Percentiles rank a stretch among this genome's conserved stretches.
phyloP scores from a whole-genome alignment of 2,797 vertebrate genomes.

The Scarus forsteni region DNA sequence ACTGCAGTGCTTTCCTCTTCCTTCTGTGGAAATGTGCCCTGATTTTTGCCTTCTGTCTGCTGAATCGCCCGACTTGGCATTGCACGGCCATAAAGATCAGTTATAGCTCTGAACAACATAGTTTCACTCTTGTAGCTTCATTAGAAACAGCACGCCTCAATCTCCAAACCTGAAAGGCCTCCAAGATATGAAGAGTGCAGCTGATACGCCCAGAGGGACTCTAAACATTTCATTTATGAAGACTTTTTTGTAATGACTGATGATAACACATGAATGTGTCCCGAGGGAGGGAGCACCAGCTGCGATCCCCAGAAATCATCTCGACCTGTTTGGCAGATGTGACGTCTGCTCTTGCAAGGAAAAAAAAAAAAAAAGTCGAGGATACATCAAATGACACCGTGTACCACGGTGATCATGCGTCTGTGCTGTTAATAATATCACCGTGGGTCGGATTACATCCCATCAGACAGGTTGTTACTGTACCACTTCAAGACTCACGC shows the following conservation, averaged over 20 bases:
- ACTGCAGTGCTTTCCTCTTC: slow-evolving; percentile 31
- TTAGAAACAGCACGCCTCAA: slow-evolving; percentile 33
- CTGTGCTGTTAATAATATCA: slow-evolving; percentile 41
- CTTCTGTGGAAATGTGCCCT: slow-evolving; percentile 37
- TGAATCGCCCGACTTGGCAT: slow-evolving; percentile 49
- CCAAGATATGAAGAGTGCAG: slow-evolving; percentile 18
- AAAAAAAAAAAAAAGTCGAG: background rate
- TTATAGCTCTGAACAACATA: slow-evolving; percentile 29
- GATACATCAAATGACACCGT: slow-evolving; percentile 40
- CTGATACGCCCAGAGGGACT: slow-evolving; percentile 56
- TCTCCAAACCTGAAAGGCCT: slow-evolving; percentile 36
- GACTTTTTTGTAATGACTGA: slow-evolving; percentile 69
- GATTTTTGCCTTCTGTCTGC: slow-evolving; percentile 45
- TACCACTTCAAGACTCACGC: slow-evolving; percentile 19
- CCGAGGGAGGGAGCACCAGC: slow-evolving; percentile 61
- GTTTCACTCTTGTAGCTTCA: slow-evolving; percentile 36
- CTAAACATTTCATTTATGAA: slow-evolving; percentile 70
- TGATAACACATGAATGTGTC: slow-evolving; percentile 69
- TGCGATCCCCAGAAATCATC: slow-evolving; percentile 64
- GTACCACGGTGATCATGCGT: slow-evolving; percentile 48
- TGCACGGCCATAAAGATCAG: slow-evolving; percentile 37
- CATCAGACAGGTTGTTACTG: slow-evolving; percentile 31
- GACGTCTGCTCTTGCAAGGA: slow-evolving; percentile 55
- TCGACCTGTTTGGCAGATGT: slow-evolving; percentile 70
- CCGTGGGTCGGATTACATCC: slow-evolving; percentile 41